Base-by-base conservation (phyloP, 2,113 vertebrate genomes). In the Geococcyx californianus region DNA sequence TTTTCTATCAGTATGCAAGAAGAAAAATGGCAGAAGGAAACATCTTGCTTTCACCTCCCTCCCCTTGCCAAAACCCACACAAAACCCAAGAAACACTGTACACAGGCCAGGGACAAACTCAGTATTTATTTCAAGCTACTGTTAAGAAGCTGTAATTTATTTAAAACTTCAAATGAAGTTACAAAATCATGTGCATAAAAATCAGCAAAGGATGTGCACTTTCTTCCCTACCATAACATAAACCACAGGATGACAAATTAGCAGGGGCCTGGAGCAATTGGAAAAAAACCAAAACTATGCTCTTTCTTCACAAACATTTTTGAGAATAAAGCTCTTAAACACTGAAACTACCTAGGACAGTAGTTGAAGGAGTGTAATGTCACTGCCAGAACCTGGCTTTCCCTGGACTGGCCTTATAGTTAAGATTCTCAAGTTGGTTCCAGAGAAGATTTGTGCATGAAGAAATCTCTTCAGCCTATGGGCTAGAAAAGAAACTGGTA, bases 81-180 rank as follows among this genome's bases (percentile, higher is more conserved):
- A 56, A 92, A 90, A 90, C 45, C 75, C 28, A 69, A 86, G 60
- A 80, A 89, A 89, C 76, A 84, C 20, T 73, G 33, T 73, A 68
- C 40, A 36, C 8, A 69, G 33, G 45, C 51, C 78, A 88, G 66
- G 60, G 72, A 67, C 33, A 64, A 80, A 58, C 47, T 64, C 33
- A 58, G 54, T 89, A n/a, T 89, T 95, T 93, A 72, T 94, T 96
- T 95, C 93, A 92, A 92, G 87, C 85, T 91, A 85, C 80, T 78
- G 81, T 92, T 93, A 88, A 84, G 80, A 93, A 88, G 79, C 68
- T 95, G 84, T 58, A 95, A 73, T 64, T 88, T 92, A 78, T 96
- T 93, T 92, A 68, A 91, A 87, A 80, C 67, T 74, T 90, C 90
- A 85, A 87, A 87, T 31, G 56, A 73, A 64, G 33, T 91, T 96